Percentiles rank a stretch among this genome's conserved stretches.
Conservation (phyloP, 1,140 invertebrate genomes). For the Muscidifurax raptorellus region DNA sequence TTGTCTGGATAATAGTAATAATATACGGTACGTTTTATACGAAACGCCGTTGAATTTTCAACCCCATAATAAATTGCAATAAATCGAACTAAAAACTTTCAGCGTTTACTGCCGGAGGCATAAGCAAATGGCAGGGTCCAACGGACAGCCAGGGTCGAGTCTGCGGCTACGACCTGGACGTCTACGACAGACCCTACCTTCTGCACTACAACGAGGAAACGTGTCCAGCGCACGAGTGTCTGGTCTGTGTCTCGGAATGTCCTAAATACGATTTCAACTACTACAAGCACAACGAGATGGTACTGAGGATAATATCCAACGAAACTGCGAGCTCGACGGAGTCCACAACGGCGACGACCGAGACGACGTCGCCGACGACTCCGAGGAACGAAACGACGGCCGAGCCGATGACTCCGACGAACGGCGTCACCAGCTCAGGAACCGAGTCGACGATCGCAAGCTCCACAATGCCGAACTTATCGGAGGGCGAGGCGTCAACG, state of each 20-base stretch:
- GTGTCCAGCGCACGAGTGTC: neutral
- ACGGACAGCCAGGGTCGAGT: neutral
- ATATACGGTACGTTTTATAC: constrained; percentile 3
- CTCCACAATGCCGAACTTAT: too few species aligned
- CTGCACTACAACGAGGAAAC: neutral
- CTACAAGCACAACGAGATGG: too few species aligned
- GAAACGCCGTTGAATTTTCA: neutral
- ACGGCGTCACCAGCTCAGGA: too few species aligned
- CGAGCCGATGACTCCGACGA: too few species aligned
- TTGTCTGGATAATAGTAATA: neutral
- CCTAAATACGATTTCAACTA: neutral
- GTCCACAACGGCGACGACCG: too few species aligned
- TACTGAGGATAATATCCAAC: too few species aligned
- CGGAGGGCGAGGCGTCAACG: too few species aligned
- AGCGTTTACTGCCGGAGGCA: constrained; percentile 8
- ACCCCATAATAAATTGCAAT: neutral
- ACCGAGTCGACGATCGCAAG: too few species aligned
- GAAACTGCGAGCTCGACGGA: too few species aligned
- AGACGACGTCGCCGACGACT: too few species aligned
- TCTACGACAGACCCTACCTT: neutral
- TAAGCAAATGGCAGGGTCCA: neutral
- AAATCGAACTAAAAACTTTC: neutral
- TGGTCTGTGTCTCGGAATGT: neutral
- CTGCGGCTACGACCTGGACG: neutral
- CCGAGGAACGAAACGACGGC: too few species aligned